A percentile compares a stretch with the other conserved stretches of the same genome.
Evolutionary conservation across 2,797 vertebrate species (phyloP).

Genomic region (Pitangus sulphuratus): DNA sequence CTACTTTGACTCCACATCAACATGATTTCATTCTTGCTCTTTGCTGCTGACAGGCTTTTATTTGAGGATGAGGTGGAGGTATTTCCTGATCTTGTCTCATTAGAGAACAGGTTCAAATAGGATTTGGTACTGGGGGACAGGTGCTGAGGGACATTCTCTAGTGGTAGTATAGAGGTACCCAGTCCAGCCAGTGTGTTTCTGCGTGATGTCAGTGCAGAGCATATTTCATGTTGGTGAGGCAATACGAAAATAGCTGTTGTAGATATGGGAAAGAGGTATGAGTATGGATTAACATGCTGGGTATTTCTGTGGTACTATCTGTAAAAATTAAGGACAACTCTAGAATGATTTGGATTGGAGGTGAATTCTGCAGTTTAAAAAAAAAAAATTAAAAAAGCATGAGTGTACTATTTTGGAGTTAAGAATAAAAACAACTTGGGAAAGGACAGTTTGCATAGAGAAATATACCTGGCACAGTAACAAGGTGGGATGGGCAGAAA

Average conservation of each 20-base stretch:
- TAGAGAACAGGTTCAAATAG: neutral
- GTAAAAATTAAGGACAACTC: neutral
- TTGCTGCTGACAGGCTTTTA: neutral
- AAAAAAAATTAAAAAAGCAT: neutral
- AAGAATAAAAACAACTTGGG: neutral
- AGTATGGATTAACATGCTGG: neutral
- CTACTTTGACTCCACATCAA: neutral
- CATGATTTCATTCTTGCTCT: neutral
- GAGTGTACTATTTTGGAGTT: neutral
- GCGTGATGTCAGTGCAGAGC: neutral
- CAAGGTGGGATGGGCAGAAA: neutral
- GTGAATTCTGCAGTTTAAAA: neutral
- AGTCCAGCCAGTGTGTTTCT: neutral
- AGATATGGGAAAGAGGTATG: neutral
- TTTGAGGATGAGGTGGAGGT: neutral
- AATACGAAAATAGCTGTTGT: neutral
- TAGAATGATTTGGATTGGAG: neutral
- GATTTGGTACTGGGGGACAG: neutral
- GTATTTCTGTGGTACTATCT: neutral
- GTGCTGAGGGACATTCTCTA: neutral
- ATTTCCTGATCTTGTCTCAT: neutral
- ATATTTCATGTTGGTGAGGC: neutral
- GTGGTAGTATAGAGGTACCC: neutral
- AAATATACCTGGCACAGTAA: neutral
- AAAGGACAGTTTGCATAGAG: neutral